phyloP scores from a whole-genome alignment of 1,140 invertebrate species.

The Oryctes rhinoceros region DNA sequence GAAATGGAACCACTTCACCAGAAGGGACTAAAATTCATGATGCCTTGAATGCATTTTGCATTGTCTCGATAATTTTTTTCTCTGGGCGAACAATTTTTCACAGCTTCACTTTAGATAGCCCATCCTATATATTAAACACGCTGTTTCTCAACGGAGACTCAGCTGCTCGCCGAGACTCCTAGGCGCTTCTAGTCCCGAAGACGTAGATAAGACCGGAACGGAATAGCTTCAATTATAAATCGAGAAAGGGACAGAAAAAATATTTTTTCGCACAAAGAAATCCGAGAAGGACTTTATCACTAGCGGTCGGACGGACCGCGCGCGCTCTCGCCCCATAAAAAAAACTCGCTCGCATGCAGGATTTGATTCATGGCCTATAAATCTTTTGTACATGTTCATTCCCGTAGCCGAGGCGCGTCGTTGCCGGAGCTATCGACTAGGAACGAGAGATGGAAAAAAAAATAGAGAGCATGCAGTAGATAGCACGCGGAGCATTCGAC shows the following conservation, averaged over 20 bases:
- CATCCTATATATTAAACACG: no score
- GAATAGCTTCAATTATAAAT: conserved; percentile 4
- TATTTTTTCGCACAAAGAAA: not conserved
- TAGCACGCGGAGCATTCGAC: no score
- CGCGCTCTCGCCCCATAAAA: not conserved
- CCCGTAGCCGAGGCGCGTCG: not conserved
- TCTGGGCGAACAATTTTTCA: no score
- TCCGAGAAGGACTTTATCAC: conserved; percentile 14
- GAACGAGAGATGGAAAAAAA: not conserved
- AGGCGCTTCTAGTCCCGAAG: no score
- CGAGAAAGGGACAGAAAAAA: conserved; percentile 12
- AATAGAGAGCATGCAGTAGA: not conserved
- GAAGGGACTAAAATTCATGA: no score
- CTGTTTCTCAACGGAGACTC: no score
- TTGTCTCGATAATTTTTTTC: no score
- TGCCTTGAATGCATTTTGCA: no score
- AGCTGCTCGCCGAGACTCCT: no score
- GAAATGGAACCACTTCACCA: no score
- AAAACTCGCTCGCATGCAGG: conserved; percentile 33
- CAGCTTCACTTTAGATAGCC: no score
- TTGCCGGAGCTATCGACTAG: conserved; percentile 8
- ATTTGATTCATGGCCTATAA: conserved; percentile 40
- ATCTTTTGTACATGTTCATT: conserved; percentile 41
- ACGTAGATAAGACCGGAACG: no score
- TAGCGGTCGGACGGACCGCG: not conserved